Evolutionary conservation across 2,888 invertebrate genomes (phyloP).

Genomic region (Oegoconia quadripuncta): DNA sequence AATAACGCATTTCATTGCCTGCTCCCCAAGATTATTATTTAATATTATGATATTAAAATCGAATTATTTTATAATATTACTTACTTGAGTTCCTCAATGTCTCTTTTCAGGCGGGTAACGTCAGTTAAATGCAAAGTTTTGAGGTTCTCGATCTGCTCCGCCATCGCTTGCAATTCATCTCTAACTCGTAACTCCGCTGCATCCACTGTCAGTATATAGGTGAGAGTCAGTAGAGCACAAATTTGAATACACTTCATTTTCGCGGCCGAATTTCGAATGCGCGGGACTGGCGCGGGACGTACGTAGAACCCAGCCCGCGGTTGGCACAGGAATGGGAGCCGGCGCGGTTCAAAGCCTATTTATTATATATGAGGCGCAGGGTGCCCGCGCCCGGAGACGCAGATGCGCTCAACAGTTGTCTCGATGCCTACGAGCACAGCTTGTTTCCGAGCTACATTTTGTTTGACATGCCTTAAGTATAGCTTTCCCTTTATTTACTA

Average conservation of each 20-base stretch:
- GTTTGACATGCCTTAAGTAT: too few species aligned
- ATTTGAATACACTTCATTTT: constrained; percentile 49
- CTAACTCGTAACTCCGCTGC: constrained; percentile 37
- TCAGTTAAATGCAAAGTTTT: constrained; percentile 47
- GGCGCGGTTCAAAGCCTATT: constrained; percentile 29
- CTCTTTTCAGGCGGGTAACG: constrained; percentile 41
- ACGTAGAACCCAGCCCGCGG: constrained; percentile 28
- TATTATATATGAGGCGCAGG: background rate
- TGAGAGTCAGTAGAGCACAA: constrained; percentile 37
- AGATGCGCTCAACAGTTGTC: constrained; percentile 56
- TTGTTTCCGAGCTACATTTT: constrained; percentile 11
- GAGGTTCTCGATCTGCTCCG: constrained; percentile 47
- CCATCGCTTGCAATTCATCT: constrained; percentile 41
- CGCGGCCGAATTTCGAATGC: constrained; percentile 23
- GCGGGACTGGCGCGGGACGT: constrained; percentile 22
- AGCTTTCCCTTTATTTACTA: too few species aligned
- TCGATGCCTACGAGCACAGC: constrained; percentile 29
- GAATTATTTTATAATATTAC: too few species aligned
- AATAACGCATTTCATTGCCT: too few species aligned
- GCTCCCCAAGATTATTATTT: too few species aligned
- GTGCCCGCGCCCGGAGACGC: background rate
- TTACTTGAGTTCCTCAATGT: constrained; percentile 62
- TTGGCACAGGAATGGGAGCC: constrained; percentile 41
- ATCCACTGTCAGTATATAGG: constrained; percentile 34
- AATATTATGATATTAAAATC: too few species aligned